Conservation (phyloP, 1,140 invertebrate species). For the Sinella curviseta region DNA sequence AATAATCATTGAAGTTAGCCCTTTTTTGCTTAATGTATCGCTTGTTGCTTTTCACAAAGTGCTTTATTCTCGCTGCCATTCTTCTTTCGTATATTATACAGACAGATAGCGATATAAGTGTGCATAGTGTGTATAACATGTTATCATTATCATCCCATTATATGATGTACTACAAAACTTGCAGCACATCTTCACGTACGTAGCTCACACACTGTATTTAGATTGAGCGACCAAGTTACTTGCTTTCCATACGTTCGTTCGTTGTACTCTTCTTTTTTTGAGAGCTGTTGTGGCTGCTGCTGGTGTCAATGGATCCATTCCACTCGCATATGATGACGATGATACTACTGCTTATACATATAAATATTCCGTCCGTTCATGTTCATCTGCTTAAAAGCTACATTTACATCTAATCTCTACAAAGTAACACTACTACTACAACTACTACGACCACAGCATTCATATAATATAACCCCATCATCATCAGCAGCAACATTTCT, state of each 20-base stretch:
- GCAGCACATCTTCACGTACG: background rate
- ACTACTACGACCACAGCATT: background rate
- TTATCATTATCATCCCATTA: background rate
- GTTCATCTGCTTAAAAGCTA: conserved; percentile 12
- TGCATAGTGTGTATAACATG: background rate
- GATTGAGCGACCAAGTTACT: background rate
- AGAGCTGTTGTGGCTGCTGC: background rate
- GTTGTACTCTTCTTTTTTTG: background rate
- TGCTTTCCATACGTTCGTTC: conserved; percentile 3
- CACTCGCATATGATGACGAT: conserved; percentile 10
- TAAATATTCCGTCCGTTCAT: conserved; percentile 15
- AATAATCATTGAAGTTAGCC: background rate
- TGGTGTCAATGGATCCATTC: conserved; percentile 27
- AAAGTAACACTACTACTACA: background rate
- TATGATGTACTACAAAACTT: background rate
- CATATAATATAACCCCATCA: background rate
- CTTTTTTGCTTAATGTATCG: background rate
- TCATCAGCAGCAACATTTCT: background rate
- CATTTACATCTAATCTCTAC: background rate
- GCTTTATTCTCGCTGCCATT: background rate
- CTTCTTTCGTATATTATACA: too few species aligned
- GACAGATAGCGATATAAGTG: too few species aligned
- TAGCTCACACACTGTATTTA: background rate
- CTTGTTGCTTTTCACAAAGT: background rate
- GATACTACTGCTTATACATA: background rate